Conservation (phyloP, 2,888 invertebrate species). For the Nephrotoma flavescens region DNA sequence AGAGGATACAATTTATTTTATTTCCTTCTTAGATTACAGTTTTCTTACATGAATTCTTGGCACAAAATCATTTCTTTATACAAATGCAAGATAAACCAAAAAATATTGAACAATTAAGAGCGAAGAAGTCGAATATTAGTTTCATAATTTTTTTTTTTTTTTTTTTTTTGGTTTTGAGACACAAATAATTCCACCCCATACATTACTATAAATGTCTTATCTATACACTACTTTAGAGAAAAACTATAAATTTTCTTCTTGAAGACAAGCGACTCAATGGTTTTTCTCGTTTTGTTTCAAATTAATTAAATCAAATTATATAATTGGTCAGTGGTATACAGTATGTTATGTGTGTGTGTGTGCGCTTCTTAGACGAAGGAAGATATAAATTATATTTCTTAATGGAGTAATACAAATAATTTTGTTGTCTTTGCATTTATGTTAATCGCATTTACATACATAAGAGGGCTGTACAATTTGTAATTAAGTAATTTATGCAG, state of each 20-base stretch:
- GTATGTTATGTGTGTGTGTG: neutral
- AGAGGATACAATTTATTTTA: neutral
- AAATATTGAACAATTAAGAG: neutral
- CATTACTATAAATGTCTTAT: neutral
- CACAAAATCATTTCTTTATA: neutral
- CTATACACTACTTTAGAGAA: neutral
- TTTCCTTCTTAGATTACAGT: neutral
- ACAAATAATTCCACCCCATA: neutral
- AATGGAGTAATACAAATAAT: neutral
- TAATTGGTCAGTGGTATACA: neutral
- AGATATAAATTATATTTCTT: neutral
- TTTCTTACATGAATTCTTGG: neutral
- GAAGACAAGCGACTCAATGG: neutral
- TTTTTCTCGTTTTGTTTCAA: neutral
- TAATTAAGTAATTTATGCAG: neutral
- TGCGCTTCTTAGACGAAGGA: neutral
- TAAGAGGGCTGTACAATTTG: neutral
- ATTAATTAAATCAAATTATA: neutral
- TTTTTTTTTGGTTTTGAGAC: neutral
- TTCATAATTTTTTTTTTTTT: neutral
- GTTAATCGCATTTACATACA: neutral
- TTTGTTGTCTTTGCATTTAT: neutral
- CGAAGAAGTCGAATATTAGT: neutral
- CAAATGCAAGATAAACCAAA: neutral
- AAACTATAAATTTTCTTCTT: neutral